A percentile compares a stretch with the other conserved stretches of the same genome.
phyloP scores from a whole-genome alignment of 2,888 invertebrate species.

The Octodonta nipae region DNA sequence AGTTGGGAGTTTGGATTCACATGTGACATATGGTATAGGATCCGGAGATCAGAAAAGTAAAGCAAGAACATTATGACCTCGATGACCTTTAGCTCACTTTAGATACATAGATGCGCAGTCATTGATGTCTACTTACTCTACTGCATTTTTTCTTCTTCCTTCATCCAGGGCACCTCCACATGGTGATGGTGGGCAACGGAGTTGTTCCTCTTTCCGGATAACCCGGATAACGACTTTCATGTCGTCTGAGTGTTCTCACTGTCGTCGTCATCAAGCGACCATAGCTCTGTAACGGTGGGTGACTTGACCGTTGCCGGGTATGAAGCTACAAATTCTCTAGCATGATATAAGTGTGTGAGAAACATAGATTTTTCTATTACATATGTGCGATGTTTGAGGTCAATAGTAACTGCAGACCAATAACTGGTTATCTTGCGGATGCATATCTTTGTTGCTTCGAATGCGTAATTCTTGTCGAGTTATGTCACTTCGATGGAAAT shows the following conservation, averaged over 20 bases:
- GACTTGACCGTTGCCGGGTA: conserved; percentile 1
- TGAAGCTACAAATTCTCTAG: not conserved
- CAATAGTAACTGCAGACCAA: not conserved
- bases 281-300: not conserved
- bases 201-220: too few species aligned
- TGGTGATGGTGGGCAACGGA: too few species aligned
- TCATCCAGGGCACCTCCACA: too few species aligned
- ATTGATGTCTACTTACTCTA: too few species aligned
- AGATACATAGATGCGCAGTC: too few species aligned
- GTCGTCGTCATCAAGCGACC: not conserved
- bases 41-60: too few species aligned
- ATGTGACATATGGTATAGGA: too few species aligned
- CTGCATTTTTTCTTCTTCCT: too few species aligned
- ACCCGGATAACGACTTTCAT: too few species aligned
- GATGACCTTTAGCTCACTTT: too few species aligned
- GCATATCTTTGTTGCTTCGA: not conserved
- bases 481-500: not conserved
- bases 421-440: not conserved
- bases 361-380: not conserved
- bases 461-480: conserved; percentile 1
- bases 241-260: not conserved
- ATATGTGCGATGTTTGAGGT: conserved; percentile 1
- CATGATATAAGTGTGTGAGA: not conserved
- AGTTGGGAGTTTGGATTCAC: too few species aligned
- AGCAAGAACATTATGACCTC: too few species aligned